Evolutionary conservation across 2,888 invertebrate genomes (phyloP), one percentile per base, ranked within the genome.

Genomic region (Drosophila robusta): DNA sequence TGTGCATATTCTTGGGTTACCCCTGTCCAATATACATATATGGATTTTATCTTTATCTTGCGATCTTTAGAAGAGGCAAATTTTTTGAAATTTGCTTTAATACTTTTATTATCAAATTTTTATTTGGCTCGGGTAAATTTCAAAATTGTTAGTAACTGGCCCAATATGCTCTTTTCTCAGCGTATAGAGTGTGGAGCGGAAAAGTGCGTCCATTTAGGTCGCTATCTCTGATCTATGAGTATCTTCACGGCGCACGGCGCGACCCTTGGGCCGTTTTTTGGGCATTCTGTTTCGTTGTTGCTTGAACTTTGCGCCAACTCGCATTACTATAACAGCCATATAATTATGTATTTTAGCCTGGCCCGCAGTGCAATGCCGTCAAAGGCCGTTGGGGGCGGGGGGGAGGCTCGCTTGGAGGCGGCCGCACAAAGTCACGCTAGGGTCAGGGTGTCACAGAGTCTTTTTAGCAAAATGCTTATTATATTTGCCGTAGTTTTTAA

Each of bases 311-410:
- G 56, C 51, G 58, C 72, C 69, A 88, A 86, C 89, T 84, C 80
- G 54, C 83, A 84, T 88, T 88, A 88, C 78, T 68, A 77, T 78
- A 86, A 80, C 70, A 72, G 67, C 56, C 78, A 83, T 74, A 83
- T 83, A 88, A 88, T 86, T 86, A 83, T 88, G 89, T 78, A 88
- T 83, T 85, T 87, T 61, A 63, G 63, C 61, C 32, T 72, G 58
- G 66, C 69, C 85, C 67, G 52, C 61, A 77, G 69, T 71, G 42
- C 38, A 68, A 66, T 77, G 80, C 80, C 11, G 8, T 38, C 4
- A 24, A 16, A 42, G 12, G 14, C 9, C 32, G 29, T 12, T 4
- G 2, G 44, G 12, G 44, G 24, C 1, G 1, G 14, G 36, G 8
- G 5, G 7, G 12, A 3, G 24, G 7, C 32, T 22, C 5, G 26